Evolutionary conservation across 2,113 vertebrate genomes (phyloP), one percentile per base, ranked within the genome.

Genomic region (Tamias sibiricus): DNA sequence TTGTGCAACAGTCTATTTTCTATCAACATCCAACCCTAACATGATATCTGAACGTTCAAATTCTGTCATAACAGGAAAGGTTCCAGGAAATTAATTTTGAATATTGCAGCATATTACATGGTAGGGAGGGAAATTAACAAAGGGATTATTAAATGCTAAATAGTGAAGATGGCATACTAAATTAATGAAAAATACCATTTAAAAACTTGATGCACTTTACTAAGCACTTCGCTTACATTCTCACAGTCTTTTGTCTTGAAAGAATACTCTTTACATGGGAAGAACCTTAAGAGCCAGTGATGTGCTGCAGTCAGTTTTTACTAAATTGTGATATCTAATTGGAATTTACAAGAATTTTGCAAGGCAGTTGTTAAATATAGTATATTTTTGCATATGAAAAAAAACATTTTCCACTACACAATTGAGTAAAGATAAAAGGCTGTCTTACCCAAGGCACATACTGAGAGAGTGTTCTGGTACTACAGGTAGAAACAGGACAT

Each of bases 311-410:
- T 68, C 30, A 77, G 28, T 10, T 90, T 71, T 75, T 35, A 69
- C 24, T 79, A 74, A 40, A n/a, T 81, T 44, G 30, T 11, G 8
- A 79, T 7, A 69, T 40, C 7, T 59, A 17, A 26, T 14, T 77
- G 91, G 79, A 68, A 71, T 80, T 89, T 93, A 57, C 20, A 87
- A 52, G 9, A 52, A 52, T 62, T 87, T 93, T 69, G 14, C 32
- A 72, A 88, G 49, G 24, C 16, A 68, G 4, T 19, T 88, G 4
- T 71, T 85, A 76, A 88, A 32, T 30, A 52, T 0, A 90, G 32
- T 81, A 40, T 37, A 44, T 35, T 5, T 2, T 0, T 35, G 24
- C 22, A 22, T 47, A 85, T 80, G 26, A n/a, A 37, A 37, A 86
- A n/a, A 84, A 90, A 40, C 26, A 68, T 40, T 75, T 49, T 30